Conservation (phyloP, 92 coral and sea anemone genomes). For the Nematostella vectensis region DNA sequence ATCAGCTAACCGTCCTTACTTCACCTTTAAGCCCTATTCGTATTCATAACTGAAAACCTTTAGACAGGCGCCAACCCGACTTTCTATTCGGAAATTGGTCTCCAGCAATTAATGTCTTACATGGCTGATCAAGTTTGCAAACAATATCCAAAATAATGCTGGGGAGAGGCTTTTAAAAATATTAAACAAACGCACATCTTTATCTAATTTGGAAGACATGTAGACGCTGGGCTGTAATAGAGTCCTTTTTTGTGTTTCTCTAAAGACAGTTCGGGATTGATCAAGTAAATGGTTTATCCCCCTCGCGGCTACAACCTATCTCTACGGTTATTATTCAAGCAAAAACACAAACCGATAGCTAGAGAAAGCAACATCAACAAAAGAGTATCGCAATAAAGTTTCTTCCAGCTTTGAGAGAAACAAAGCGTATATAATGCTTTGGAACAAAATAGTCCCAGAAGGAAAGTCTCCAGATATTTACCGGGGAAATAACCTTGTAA, state of each 20-base stretch:
- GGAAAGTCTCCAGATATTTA: too few species aligned
- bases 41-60: too few species aligned
- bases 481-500: too few species aligned
- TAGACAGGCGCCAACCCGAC: neutral
- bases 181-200: conserved; percentile 1
- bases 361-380: neutral
- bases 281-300: too few species aligned
- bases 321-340: too few species aligned
- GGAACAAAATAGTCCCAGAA: too few species aligned
- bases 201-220: conserved; percentile 2
- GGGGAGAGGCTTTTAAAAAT: neutral
- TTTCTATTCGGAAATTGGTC: conserved; percentile 1
- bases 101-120: neutral
- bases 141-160: neutral
- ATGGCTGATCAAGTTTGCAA: neutral
- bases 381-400: neutral
- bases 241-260: neutral
- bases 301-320: too few species aligned
- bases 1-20: too few species aligned
- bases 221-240: neutral
- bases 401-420: too few species aligned
- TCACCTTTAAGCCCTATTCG: too few species aligned
- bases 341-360: neutral
- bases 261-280: neutral
- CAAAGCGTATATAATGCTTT: too few species aligned